These are phyloP conservation scores for Metalampra italica DNA, from an alignment of 2,888 invertebrate genomes.

Conservation along the genomic window DNA sequence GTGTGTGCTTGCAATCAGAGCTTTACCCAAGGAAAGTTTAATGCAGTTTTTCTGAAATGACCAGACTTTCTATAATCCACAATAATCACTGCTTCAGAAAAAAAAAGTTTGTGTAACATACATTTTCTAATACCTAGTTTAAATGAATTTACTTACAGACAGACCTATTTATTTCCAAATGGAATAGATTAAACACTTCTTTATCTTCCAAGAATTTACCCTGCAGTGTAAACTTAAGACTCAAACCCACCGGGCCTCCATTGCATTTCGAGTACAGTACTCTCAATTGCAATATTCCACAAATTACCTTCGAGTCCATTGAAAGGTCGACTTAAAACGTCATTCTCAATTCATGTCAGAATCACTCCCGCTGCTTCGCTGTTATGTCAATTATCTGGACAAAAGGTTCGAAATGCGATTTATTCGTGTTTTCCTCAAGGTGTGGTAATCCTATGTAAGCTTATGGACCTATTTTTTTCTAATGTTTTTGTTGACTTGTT, in stretches of 20 bases:
- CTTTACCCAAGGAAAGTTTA: too few relatives aligned
- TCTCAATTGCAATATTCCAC: constrained; percentile 18
- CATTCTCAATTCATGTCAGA: constrained; percentile 29
- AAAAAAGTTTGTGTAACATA: too few relatives aligned
- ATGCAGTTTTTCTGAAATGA: too few relatives aligned
- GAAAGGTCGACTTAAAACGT: constrained; percentile 20
- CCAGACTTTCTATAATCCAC: too few relatives aligned
- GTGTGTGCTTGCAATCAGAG: too few relatives aligned
- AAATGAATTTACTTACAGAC: not conserved
- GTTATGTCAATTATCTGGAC: constrained; percentile 47
- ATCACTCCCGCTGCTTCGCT: constrained; percentile 45
- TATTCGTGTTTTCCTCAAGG: constrained; percentile 45
- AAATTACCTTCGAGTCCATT: constrained; percentile 32
- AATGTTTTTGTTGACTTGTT: constrained; percentile 11
- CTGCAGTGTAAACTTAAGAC: constrained; percentile 1
- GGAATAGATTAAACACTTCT: not conserved
- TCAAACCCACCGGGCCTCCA: constrained; percentile 11
- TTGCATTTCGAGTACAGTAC: constrained; percentile 1
- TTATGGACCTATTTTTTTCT: constrained; percentile 27
- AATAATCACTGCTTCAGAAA: too few relatives aligned
- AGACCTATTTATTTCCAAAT: not conserved
- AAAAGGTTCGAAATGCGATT: constrained; percentile 45
- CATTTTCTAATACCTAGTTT: too few relatives aligned
- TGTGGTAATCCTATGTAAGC: constrained; percentile 40
- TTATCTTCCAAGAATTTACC: constrained; percentile 2